Evolutionary conservation across 2,888 invertebrate species (phyloP), one percentile per base, ranked within the genome.

Genomic region (Erannis defoliaria): DNA sequence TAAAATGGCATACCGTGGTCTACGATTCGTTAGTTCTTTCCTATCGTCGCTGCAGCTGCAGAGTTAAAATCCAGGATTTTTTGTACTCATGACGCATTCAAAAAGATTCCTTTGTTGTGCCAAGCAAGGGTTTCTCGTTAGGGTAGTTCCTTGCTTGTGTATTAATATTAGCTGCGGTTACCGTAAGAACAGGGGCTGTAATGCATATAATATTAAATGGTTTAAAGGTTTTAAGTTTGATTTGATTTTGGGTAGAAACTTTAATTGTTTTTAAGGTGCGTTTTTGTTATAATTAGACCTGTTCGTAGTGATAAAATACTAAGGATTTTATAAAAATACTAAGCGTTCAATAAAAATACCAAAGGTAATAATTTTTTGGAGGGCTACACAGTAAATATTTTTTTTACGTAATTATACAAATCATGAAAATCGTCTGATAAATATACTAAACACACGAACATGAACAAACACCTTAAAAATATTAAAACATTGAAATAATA

Each of bases 121-220:
- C 68, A 75, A 81, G 82, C 78, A 87, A 86, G 81, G 78, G 83
- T 81, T 84, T 86, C 86, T 89, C 89, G 86, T 90, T 89, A 89
- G 88, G 82, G 85, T 87, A 84, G 86, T 84, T 80, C 76, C 8
- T 74, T 84, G 76, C 82, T 79, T 89, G 88, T 85, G 83, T 84
- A 87, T 88, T 86, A 78, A 85, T 77, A 88, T 89, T 88, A 88
- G 80, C 85, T 76, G 72, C 68, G 74, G 79, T 73, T 82, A 80
- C 75, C 38, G 45, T n/a, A 54, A 59, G 63, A 58, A 64, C 23
- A 73, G 75, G 81, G 78, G 76, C 71, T 75, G 85, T 81, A 80
- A 81, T 78, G 78, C 78, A 78, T 81, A 79, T 73, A 80, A 77
- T 77, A 77, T 73, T 72, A n/a, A n/a, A 68, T 2, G 64, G 55